These are phyloP conservation scores for Cheilosia pagana DNA, from an alignment of 2,888 invertebrate species.

Conservation along the genomic window DNA sequence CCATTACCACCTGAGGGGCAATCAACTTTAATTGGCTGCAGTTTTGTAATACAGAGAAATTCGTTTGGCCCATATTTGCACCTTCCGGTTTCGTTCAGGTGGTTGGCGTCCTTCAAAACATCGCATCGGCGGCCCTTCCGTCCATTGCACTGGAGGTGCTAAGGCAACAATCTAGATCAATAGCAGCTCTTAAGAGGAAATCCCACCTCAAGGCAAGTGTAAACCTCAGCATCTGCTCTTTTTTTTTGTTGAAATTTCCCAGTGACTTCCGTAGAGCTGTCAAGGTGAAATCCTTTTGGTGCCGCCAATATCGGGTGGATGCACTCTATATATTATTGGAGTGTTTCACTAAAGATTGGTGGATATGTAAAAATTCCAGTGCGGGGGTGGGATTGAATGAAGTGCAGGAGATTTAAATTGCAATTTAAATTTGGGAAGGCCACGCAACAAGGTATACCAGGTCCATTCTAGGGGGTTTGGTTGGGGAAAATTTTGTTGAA, in stretches of 20 bases:
- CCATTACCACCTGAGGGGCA: slow-evolving; percentile 59
- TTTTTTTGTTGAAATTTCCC: slow-evolving; percentile 44
- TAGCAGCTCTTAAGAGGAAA: slow-evolving; percentile 87
- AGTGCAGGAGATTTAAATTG: slow-evolving; percentile 27
- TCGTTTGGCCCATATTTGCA: slow-evolving; percentile 58
- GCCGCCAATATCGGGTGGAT: slow-evolving; percentile 46
- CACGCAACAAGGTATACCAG: slow-evolving; percentile 25
- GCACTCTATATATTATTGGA: slow-evolving; percentile 45
- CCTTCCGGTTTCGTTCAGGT: slow-evolving; percentile 48
- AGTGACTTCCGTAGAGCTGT: slow-evolving; percentile 35
- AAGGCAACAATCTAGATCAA: slow-evolving; percentile 93
- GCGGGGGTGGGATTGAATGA: slow-evolving; percentile 13
- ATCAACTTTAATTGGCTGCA: slow-evolving; percentile 74
- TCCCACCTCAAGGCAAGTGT: slow-evolving; percentile 82
- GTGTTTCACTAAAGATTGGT: slow-evolving; percentile 20
- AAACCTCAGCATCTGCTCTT: slow-evolving; percentile 47
- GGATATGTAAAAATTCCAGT: not conserved
- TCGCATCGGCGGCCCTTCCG: slow-evolving; percentile 46
- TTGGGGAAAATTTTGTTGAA: not conserved
- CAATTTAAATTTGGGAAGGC: slow-evolving; percentile 25
- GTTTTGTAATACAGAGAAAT: slow-evolving; percentile 54
- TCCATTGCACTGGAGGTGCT: slow-evolving; percentile 89
- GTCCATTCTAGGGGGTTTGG: slow-evolving; percentile 56
- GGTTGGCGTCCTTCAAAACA: slow-evolving; percentile 14
- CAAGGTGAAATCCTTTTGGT: slow-evolving; percentile 47